phyloP scores from a whole-genome alignment of 2,113 vertebrate genomes.

The Nerophis ophidion region DNA sequence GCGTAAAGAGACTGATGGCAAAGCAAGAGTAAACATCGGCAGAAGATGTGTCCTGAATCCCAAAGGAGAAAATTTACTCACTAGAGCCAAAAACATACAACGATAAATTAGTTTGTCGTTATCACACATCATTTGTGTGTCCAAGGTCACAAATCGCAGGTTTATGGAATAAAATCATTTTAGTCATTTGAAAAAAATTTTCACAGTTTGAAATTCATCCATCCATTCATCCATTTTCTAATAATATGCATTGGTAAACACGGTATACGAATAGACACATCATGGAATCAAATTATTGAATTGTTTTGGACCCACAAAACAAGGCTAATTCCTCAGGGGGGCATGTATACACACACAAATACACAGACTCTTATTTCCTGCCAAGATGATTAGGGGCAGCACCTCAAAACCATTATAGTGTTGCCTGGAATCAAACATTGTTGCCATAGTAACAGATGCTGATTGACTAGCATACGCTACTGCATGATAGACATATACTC shows the following conservation, averaged over 20 bases:
- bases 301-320: not conserved
- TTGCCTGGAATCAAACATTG: not conserved
- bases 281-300: not conserved
- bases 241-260: not conserved
- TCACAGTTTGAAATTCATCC: not conserved
- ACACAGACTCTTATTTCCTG: constrained; percentile 3
- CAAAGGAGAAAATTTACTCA: constrained; percentile 30
- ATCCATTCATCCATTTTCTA: too few species aligned
- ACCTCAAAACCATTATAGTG: not conserved
- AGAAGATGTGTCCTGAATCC: constrained; percentile 42
- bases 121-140: not conserved
- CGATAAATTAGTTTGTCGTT: constrained; percentile 8
- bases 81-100: constrained; percentile 19
- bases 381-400: constrained; percentile 1
- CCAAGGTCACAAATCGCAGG: not conserved
- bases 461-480: not conserved
- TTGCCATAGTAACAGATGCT: not conserved
- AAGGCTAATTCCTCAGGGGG: not conserved
- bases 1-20: constrained; percentile 45
- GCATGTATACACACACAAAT: too few species aligned
- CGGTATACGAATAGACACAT: not conserved
- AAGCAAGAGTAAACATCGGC: constrained; percentile 59
- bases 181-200: not conserved
- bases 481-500: not conserved
- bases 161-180: not conserved